These are phyloP conservation scores for Scaptomyza polygonia DNA, from an alignment of 2,888 invertebrate genomes.

Conservation along the genomic window DNA sequence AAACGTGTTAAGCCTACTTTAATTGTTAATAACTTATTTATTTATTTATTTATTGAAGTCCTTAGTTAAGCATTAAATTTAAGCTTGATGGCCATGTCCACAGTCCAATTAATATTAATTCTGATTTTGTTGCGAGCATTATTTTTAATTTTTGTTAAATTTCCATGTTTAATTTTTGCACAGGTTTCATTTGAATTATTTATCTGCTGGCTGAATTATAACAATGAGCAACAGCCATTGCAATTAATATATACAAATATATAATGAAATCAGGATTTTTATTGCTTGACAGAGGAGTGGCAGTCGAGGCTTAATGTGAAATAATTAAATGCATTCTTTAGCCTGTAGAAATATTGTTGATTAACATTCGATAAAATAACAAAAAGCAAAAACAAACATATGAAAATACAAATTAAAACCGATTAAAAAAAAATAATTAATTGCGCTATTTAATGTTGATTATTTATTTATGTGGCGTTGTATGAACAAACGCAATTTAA, in stretches of 20 bases:
- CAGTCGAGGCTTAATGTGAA: conserved; percentile 34
- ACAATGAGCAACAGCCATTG: neutral
- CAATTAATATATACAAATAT: neutral
- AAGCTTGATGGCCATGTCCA: conserved; percentile 12
- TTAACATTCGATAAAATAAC: conserved; percentile 32
- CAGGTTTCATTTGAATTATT: neutral
- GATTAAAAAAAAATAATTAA: neutral
- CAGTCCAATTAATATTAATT: conserved; percentile 61
- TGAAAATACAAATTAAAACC: conserved; percentile 34
- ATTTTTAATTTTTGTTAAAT: conserved; percentile 17
- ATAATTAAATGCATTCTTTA: conserved; percentile 39
- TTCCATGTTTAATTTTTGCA: conserved; percentile 18
- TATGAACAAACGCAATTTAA: neutral
- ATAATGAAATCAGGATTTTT: conserved; percentile 76
- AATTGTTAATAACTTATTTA: conserved; percentile 63
- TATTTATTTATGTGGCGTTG: conserved; percentile 4
- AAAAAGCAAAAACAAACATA: conserved; percentile 1
- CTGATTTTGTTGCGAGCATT: conserved; percentile 65
- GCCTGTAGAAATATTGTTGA: conserved; percentile 65
- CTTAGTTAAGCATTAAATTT: conserved; percentile 30
- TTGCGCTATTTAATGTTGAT: neutral
- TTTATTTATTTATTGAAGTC: conserved; percentile 49
- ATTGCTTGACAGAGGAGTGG: conserved; percentile 46
- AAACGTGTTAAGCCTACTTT: conserved; percentile 45
- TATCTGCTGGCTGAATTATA: neutral